Percentiles rank a stretch among this genome's conserved stretches.
Evolutionary conservation across 37 sponge, comb jelly and placozoan genomes (phyloP).

Genomic region (Agelas oroides): DNA sequence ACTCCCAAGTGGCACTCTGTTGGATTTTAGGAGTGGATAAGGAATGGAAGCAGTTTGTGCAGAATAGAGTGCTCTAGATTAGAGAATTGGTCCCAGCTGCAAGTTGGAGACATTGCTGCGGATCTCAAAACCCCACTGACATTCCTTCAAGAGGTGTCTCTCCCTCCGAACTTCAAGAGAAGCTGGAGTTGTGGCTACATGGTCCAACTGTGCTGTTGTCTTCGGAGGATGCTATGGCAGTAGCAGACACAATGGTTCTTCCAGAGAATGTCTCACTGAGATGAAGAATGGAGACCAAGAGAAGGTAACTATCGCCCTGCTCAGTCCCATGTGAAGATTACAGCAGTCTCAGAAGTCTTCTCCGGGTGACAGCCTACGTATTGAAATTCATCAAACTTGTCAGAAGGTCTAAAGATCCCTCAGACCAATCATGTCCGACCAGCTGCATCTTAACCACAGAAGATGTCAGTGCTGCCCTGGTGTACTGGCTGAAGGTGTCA

Average conservation of each 20-base stretch:
- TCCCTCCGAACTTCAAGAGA: background rate
- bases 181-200: conserved; percentile 1
- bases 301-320: no score
- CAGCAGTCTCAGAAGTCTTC: conserved; percentile 9
- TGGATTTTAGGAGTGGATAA: no score
- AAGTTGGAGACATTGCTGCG: background rate
- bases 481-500: no score
- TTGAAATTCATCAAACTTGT: background rate
- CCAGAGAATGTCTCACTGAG: no score
- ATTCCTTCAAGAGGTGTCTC: conserved; percentile 12
- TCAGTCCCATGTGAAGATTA: no score
- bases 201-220: background rate
- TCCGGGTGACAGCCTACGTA: conserved; percentile 17
- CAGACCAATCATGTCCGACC: no score
- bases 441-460: background rate
- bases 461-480: no score
- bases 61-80: background rate
- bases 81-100: background rate
- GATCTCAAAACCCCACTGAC: background rate
- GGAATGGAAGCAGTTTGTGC: no score
- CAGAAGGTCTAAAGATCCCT: background rate
- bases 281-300: no score
- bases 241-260: background rate
- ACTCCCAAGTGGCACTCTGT: no score
- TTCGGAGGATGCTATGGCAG: background rate